Conservation (phyloP, 2,113 vertebrate species). For the Numenius arquata region DNA sequence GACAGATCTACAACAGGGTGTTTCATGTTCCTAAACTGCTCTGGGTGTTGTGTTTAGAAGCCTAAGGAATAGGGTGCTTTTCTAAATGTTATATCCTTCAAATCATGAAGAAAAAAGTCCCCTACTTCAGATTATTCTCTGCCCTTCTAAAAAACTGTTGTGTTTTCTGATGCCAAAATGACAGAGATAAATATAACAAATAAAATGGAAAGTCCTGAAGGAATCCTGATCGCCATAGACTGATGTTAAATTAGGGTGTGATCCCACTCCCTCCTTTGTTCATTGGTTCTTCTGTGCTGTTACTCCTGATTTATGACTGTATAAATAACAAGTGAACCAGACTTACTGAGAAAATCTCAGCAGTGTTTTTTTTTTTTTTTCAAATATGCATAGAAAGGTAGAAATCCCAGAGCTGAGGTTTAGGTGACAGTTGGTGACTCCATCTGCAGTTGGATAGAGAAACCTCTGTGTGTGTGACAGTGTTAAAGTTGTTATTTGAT, state of each 20-base stretch:
- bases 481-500: neutral
- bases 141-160: neutral
- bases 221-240: neutral
- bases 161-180: neutral
- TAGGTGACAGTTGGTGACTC: no score
- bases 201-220: neutral
- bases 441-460: neutral
- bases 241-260: neutral
- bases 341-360: neutral
- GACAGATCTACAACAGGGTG: neutral
- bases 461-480: neutral
- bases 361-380: neutral
- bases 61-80: neutral
- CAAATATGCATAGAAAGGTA: neutral
- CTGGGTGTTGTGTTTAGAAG: neutral
- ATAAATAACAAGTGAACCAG: neutral
- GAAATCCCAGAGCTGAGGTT: neutral
- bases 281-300: rapidly evolving
- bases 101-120: neutral
- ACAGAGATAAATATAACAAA: neutral
- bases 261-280: neutral
- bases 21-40: neutral
- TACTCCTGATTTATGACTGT: neutral
- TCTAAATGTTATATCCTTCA: neutral
- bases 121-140: neutral